Evolutionary conservation across 2,113 vertebrate genomes (phyloP).

Genomic region (Triplophysa rosa): DNA sequence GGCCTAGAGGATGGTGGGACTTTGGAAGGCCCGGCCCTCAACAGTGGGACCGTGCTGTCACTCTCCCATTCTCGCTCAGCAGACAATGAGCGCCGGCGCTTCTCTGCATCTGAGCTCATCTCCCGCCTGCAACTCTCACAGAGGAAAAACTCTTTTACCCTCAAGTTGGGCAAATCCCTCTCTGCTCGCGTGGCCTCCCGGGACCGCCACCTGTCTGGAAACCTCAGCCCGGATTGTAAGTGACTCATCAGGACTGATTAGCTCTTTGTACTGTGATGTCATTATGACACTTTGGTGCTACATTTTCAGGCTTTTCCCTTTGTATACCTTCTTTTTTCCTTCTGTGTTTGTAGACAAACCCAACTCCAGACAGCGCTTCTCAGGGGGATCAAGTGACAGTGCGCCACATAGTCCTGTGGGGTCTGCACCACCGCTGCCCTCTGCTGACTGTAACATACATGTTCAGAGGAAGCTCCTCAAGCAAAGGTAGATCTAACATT

Average conservation of each 20-base stretch:
- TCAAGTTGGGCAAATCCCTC: slow-evolving; percentile 82
- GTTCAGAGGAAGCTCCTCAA: slow-evolving; percentile 69
- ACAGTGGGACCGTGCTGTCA: slow-evolving; percentile 15
- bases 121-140: slow-evolving; percentile 84
- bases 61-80: slow-evolving; percentile 52
- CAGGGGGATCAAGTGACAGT: slow-evolving; percentile 69
- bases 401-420: slow-evolving; percentile 73
- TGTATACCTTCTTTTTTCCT: slow-evolving; percentile 2
- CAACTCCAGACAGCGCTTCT: slow-evolving; percentile 66
- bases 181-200: slow-evolving; percentile 74
- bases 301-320: slow-evolving; percentile 30
- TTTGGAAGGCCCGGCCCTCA: slow-evolving; percentile 14
- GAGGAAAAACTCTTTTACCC: slow-evolving; percentile 78
- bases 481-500: slow-evolving; percentile 65
- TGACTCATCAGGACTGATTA: slow-evolving; percentile 45
- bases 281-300: slow-evolving; percentile 40
- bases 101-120: slow-evolving; percentile 88
- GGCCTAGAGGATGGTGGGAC: slow-evolving; percentile 1
- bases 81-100: slow-evolving; percentile 83
- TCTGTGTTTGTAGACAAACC: slow-evolving; percentile 67
- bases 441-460: slow-evolving; percentile 65
- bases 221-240: slow-evolving; percentile 68
- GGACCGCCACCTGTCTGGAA: slow-evolving; percentile 66
- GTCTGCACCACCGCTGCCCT: slow-evolving; percentile 61
- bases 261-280: slow-evolving; percentile 17